A percentile compares a stretch with the other conserved stretches of the same genome.
phyloP scores from a whole-genome alignment of 1,140 invertebrate species.

The Trinorchestia longiramus region DNA sequence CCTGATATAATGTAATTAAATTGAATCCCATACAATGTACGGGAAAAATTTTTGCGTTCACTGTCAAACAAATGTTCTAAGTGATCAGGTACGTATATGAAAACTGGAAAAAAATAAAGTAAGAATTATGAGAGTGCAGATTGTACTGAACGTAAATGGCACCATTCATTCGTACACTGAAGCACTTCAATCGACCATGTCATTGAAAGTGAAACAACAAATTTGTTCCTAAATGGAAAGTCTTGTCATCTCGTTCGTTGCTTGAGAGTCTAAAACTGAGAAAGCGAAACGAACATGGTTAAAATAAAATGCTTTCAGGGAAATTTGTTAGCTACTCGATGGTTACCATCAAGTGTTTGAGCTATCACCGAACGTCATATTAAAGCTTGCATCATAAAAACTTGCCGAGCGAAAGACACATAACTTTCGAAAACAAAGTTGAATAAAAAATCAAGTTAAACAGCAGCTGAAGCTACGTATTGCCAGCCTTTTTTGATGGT shows the following conservation, averaged over 20 bases:
- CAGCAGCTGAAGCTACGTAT: background rate
- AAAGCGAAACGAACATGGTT: constrained; percentile 34
- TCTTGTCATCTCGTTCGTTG: background rate
- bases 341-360: background rate
- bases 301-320: background rate
- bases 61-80: background rate
- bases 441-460: background rate
- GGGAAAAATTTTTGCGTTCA: too few species aligned
- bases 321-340: background rate
- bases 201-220: constrained; percentile 26
- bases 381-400: background rate
- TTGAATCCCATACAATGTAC: too few species aligned
- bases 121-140: background rate
- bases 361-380: background rate
- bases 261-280: background rate
- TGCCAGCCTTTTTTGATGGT: background rate
- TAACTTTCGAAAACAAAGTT: background rate
- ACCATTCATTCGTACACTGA: background rate
- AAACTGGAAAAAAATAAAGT: background rate
- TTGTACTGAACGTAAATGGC: background rate
- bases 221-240: constrained; percentile 46
- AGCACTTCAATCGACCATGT: background rate
- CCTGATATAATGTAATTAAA: too few species aligned
- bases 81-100: too few species aligned
- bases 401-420: background rate